These are phyloP conservation scores for Steatornis caripensis DNA, from an alignment of 2,113 vertebrate species.

Conservation along the genomic window DNA sequence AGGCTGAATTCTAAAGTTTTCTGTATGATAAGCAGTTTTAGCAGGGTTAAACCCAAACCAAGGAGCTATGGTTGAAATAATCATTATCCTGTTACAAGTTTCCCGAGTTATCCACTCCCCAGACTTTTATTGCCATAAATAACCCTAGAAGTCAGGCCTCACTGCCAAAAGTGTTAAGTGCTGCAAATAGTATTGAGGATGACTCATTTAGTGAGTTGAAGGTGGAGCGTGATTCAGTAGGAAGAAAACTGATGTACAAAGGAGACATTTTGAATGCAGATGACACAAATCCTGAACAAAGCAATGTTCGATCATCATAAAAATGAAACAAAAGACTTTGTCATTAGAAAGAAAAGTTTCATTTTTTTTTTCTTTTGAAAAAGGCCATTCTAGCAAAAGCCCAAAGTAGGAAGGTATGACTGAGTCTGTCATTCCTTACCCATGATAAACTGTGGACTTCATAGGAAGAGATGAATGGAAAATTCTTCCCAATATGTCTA, in stretches of 20 bases:
- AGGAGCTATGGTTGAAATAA: background rate
- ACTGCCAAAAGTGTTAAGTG: constrained; percentile 17
- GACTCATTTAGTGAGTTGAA: constrained; percentile 49
- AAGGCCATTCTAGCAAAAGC: background rate
- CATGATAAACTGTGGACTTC: background rate
- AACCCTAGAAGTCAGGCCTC: constrained; percentile 9
- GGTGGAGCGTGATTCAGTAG: constrained; percentile 43
- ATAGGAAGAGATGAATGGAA: background rate
- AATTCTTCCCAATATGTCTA: background rate
- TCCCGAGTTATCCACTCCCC: background rate
- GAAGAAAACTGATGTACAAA: constrained; percentile 40
- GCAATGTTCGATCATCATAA: background rate
- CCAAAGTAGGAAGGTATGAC: background rate
- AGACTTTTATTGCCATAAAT: constrained; percentile 40
- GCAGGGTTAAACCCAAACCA: background rate
- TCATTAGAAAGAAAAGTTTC: background rate
- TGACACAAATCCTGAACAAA: constrained; percentile 20
- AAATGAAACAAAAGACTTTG: constrained; percentile 7
- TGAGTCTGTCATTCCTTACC: background rate
- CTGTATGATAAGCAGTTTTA: background rate
- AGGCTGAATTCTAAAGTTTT: background rate
- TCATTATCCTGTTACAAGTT: constrained; percentile 5
- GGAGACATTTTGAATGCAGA: background rate
- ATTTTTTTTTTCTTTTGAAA: background rate
- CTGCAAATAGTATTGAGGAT: constrained; percentile 47